Conservation (phyloP, 2,113 vertebrate genomes). For the Ptychochromis oligacanthus region DNA sequence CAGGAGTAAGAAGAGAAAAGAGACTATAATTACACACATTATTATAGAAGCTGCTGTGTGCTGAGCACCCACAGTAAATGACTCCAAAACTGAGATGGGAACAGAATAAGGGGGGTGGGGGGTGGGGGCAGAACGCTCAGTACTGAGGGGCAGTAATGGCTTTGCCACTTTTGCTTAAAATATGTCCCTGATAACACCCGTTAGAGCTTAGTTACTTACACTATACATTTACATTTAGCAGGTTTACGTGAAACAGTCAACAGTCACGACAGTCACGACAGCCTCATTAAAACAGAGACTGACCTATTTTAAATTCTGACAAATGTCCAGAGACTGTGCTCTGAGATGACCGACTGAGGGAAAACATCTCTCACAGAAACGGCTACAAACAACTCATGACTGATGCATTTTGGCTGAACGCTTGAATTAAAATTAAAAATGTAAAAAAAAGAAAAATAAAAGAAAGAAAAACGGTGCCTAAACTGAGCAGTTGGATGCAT, state of each 20-base stretch:
- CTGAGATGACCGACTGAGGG: background rate
- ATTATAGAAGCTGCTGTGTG: conserved; percentile 23
- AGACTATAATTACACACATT: conserved; percentile 43
- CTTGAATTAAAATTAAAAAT: background rate
- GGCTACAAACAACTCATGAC: background rate
- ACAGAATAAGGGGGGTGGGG: background rate
- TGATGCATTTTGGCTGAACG: background rate
- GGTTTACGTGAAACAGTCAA: background rate
- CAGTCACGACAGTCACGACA: no score
- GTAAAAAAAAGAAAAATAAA: background rate
- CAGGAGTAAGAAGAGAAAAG: background rate
- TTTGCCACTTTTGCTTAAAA: background rate
- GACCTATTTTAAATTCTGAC: background rate
- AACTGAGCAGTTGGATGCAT: background rate
- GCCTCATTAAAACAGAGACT: background rate
- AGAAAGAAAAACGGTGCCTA: no score
- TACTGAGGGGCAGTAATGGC: background rate
- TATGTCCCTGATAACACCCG: background rate
- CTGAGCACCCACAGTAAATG: background rate
- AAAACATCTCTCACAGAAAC: background rate
- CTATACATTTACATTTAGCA: background rate
- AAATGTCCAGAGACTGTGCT: background rate
- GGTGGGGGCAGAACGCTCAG: background rate
- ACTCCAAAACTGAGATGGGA: background rate
- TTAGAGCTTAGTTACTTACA: background rate